phyloP scores from a whole-genome alignment of 2,888 invertebrate species.

The Acrobasis repandana region DNA sequence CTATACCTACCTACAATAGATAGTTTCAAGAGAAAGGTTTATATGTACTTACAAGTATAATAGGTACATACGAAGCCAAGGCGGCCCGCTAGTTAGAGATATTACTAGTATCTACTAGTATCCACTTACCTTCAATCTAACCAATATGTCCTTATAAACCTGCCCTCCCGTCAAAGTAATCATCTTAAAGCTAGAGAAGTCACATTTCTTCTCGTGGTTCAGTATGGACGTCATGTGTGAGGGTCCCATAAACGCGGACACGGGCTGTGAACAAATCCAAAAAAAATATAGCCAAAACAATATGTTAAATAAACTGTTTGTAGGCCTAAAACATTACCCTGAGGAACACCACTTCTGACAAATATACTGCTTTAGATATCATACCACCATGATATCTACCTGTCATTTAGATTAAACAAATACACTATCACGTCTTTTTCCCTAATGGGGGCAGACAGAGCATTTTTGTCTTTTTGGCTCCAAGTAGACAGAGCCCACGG shows the following conservation, averaged over 20 bases:
- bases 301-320: background rate
- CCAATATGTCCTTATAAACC: constrained; percentile 41
- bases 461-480: too few species aligned
- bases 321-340: background rate
- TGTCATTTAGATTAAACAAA: too few species aligned
- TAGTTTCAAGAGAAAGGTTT: too few species aligned
- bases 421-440: too few species aligned
- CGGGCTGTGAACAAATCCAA: constrained; percentile 47
- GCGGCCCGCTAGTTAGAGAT: too few species aligned
- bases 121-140: constrained; percentile 46
- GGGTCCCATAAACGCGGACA: constrained; percentile 39
- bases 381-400: constrained; percentile 39
- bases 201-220: constrained; percentile 49
- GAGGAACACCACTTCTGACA: background rate
- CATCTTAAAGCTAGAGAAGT: constrained; percentile 50
- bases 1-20: too few species aligned
- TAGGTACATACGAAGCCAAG: too few species aligned
- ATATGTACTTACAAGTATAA: too few species aligned
- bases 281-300: background rate
- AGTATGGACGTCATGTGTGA: constrained; percentile 40
- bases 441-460: too few species aligned
- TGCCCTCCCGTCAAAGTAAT: constrained; percentile 52
- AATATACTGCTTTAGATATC: background rate
- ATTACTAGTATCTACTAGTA: too few species aligned
- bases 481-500: too few species aligned